A percentile compares a stretch with the other conserved stretches of the same genome.
Conservation (phyloP, 2,113 vertebrate genomes). For the Ciconia stormi region DNA sequence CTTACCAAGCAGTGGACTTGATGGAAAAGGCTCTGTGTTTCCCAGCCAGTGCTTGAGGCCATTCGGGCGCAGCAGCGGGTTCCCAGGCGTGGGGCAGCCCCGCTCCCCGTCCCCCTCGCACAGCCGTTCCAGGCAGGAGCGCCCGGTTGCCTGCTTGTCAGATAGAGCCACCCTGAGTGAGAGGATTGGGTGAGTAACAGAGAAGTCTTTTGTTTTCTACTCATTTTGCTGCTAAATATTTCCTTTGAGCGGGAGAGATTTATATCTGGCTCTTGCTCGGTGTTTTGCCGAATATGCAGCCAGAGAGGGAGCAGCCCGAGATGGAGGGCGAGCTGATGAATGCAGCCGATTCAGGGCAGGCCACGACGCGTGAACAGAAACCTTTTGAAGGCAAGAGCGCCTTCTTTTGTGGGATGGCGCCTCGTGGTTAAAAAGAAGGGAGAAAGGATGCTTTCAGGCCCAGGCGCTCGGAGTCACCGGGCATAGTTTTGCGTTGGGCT, state of each 20-base stretch:
- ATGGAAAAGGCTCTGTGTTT: background rate
- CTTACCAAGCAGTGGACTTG: background rate
- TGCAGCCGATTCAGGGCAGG: conserved; percentile 1
- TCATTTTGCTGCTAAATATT: conserved; percentile 24
- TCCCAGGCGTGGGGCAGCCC: background rate
- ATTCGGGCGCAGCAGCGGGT: fast-evolving
- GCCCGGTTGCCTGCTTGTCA: background rate
- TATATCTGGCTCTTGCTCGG: background rate
- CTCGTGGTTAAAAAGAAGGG: background rate
- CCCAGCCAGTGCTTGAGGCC: background rate
- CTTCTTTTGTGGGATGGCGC: conserved; percentile 25
- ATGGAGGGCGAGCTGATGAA: background rate
- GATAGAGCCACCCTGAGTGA: background rate
- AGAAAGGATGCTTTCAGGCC: background rate
- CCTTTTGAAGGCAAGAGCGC: background rate
- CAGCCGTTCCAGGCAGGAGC: background rate
- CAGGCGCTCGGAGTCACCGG: fast-evolving
- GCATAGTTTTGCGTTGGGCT: background rate
- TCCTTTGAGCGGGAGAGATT: conserved; percentile 24
- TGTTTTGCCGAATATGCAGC: background rate
- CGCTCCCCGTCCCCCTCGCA: background rate
- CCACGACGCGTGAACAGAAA: background rate
- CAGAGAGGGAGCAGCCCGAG: background rate
- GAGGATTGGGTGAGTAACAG: conserved; percentile 15
- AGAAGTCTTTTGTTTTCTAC: conserved; percentile 2